phyloP scores from a whole-genome alignment of 2,797 vertebrate species.

The Halcyon smyrnensis region DNA sequence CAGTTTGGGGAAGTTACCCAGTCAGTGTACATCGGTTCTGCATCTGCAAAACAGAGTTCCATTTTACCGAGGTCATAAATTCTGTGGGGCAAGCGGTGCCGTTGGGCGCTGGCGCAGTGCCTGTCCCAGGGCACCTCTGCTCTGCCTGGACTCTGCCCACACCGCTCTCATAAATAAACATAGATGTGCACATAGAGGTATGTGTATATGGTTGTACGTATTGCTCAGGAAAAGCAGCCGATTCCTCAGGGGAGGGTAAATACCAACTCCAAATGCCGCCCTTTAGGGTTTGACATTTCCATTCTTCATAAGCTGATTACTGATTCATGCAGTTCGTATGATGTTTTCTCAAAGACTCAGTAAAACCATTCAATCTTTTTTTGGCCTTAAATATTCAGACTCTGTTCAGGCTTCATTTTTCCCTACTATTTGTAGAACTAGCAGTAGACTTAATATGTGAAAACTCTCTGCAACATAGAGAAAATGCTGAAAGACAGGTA shows the following conservation, averaged over 20 bases:
- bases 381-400: background rate
- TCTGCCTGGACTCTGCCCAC: background rate
- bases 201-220: background rate
- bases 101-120: fast-evolving
- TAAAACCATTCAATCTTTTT: background rate
- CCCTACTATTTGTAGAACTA: background rate
- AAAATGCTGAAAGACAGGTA: background rate
- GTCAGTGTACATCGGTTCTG: background rate
- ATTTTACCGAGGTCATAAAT: background rate
- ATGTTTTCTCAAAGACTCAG: constrained; percentile 30
- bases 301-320: constrained; percentile 36
- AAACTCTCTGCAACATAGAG: background rate
- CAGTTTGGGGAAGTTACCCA: fast-evolving
- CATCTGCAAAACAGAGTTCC: background rate
- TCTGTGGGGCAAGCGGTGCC: background rate
- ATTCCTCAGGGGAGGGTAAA: background rate
- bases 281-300: constrained; percentile 39
- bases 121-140: background rate
- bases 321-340: background rate
- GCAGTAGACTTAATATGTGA: background rate
- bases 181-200: background rate
- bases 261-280: background rate
- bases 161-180: background rate
- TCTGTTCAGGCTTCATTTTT: background rate
- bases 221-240: background rate